Evolutionary conservation across 2,113 vertebrate species (phyloP).

Genomic region (Mormyrus lacerda): DNA sequence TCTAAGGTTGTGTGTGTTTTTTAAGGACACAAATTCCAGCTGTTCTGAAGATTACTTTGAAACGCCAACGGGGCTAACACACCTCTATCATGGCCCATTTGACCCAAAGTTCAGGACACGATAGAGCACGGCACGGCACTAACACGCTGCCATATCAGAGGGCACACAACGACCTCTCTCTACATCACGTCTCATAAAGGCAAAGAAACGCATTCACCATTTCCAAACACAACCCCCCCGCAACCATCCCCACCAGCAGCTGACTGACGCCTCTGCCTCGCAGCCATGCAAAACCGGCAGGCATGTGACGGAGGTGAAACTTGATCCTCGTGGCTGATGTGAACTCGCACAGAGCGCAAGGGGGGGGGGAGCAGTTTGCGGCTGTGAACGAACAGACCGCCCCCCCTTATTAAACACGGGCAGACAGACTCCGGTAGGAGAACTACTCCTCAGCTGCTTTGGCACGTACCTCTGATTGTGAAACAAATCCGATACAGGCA

Average conservation of each 20-base stretch:
- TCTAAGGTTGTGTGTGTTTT: not conserved
- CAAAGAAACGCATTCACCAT: not conserved
- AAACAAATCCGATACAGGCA: not conserved
- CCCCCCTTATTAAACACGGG: not conserved
- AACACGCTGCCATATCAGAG: not conserved
- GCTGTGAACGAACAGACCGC: not conserved
- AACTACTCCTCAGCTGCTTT: not conserved
- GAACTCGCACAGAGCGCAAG: not conserved
- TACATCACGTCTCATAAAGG: not conserved
- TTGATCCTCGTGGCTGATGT: not conserved
- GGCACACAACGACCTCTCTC: not conserved
- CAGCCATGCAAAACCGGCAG: not conserved
- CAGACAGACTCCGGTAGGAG: not conserved
- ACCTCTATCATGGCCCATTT: accelerated
- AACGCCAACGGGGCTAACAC: not conserved
- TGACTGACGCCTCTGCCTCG: not conserved
- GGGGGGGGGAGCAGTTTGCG: not conserved
- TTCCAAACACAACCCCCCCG: not conserved
- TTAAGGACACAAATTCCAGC: not conserved
- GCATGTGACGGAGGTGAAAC: not conserved
- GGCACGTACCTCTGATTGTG: not conserved
- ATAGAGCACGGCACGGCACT: not conserved
- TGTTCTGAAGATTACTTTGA: not conserved
- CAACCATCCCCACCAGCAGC: not conserved
- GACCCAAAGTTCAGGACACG: not conserved